These are phyloP conservation scores for Drosophila auraria DNA, from an alignment of 1,140 invertebrate species.

Conservation along the genomic window DNA sequence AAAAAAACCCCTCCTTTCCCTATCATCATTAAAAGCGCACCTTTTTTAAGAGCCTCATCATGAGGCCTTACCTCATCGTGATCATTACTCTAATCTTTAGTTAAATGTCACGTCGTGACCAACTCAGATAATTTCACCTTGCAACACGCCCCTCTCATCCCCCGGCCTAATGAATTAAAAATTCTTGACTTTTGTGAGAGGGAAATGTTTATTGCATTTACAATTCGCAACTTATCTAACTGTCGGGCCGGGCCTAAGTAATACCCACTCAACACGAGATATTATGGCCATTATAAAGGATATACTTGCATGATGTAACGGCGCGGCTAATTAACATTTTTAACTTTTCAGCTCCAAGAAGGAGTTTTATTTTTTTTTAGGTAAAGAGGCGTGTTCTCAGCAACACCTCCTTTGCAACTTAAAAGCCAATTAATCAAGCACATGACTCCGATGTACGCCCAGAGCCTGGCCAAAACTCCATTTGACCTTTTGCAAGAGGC, in stretches of 20 bases:
- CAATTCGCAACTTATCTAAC: constrained; percentile 44
- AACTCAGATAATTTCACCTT: constrained; percentile 20
- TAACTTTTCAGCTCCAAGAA: constrained; percentile 44
- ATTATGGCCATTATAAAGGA: constrained; percentile 41
- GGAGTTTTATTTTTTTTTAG: constrained; percentile 30
- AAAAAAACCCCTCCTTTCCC: background rate
- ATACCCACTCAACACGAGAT: constrained; percentile 46
- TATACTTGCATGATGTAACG: constrained; percentile 50
- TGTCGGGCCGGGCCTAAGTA: constrained; percentile 34
- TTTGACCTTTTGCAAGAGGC: constrained; percentile 63
- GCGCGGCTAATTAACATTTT: constrained; percentile 56
- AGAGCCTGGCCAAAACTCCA: constrained; percentile 32
- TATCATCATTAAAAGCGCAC: constrained; percentile 4
- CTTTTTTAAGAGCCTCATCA: background rate
- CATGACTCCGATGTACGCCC: constrained; percentile 72
- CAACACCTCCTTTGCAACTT: constrained; percentile 75
- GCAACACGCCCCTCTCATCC: background rate
- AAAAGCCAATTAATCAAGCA: constrained; percentile 80
- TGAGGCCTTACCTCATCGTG: constrained; percentile 2
- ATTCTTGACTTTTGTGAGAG: background rate
- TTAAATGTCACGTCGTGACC: constrained; percentile 39
- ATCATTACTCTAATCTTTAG: constrained; percentile 16
- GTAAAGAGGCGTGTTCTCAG: constrained; percentile 30
- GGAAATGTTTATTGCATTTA: constrained; percentile 50
- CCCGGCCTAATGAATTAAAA: constrained; percentile 47